Conservation (phyloP, 2,113 vertebrate species). For the Pteruthius melanotis region DNA sequence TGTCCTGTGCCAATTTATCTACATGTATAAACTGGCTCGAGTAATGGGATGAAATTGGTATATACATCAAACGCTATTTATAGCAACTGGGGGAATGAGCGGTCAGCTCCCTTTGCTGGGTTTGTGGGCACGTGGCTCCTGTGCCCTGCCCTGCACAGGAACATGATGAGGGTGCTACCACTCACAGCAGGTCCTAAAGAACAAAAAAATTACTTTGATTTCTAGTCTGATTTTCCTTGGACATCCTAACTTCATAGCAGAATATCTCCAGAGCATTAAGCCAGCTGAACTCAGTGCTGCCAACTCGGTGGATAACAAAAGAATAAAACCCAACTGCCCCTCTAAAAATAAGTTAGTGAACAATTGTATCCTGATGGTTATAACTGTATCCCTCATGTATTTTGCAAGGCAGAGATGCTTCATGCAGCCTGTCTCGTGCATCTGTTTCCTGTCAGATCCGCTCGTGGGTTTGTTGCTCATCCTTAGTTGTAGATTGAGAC, state of each 20-base stretch:
- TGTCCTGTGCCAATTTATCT: neutral
- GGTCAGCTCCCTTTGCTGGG: fast-evolving
- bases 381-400: neutral
- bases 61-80: neutral
- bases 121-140: neutral
- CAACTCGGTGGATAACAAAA: neutral
- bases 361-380: neutral
- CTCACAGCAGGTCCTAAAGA: neutral
- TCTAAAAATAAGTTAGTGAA: neutral
- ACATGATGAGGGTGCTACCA: no score
- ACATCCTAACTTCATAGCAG: neutral
- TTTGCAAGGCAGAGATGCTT: neutral
- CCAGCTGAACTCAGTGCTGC: neutral
- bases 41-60: neutral
- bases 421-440: neutral
- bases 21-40: neutral
- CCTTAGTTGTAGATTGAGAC: neutral
- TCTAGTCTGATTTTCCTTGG: neutral
- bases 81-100: neutral
- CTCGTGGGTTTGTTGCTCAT: neutral
- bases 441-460: slow-evolving; percentile 2
- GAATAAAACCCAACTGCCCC: neutral
- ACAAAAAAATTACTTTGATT: neutral
- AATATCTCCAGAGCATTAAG: neutral
- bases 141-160: neutral